Base-by-base conservation (phyloP, 2,888 invertebrate species). In the Aproaerema taeniolella region DNA sequence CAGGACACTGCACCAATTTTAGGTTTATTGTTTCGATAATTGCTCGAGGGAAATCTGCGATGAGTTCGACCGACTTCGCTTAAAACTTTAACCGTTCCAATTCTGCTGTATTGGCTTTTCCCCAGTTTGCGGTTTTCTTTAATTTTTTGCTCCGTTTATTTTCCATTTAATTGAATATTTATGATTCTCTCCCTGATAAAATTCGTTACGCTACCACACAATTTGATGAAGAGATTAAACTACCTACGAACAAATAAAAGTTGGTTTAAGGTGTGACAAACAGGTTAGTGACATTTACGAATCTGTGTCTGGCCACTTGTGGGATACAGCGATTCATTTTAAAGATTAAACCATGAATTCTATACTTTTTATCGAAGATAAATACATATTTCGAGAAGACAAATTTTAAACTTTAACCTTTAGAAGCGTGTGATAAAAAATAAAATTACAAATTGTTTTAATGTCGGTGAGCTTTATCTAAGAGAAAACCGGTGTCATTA, bases 21-120 rank as follows among this genome's bases (percentile, higher is more conserved):
- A 77, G 70, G 67, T 80, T 81, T 77, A 83, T 85, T 83, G 83
- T 85, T 79, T 79, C 75, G 62, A 74, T 82, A 83, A 85, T 82
- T 82, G 74, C 79, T 81, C 71, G 54, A 65, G 70, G 71, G 66
- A 72, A 71, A 70, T 71, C 62, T 56, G 50, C 60, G 62, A 58
- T 50, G 61, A 58, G 53, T 67, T 62, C 43, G 50, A 53, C 55
- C 52, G 56, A 66, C 55, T 67, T 62, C 60, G 54, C 58, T 64
- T 58, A 50, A 65, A 75, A 72, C 63, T 76, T 70, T 57, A 49
- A 42, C 59, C 42, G 47, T 49, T 52, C 36, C 49, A 53, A 54
- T 46, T 57, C 43, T 37, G 49, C 58, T 50, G 52, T 61, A 61
- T 65, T 61, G 58, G 53, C 53, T 61, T 55, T 48, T 40, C 42